Evolutionary conservation across 2,888 invertebrate genomes (phyloP), one percentile per base, ranked within the genome.

Genomic region (Sturmia bella): DNA sequence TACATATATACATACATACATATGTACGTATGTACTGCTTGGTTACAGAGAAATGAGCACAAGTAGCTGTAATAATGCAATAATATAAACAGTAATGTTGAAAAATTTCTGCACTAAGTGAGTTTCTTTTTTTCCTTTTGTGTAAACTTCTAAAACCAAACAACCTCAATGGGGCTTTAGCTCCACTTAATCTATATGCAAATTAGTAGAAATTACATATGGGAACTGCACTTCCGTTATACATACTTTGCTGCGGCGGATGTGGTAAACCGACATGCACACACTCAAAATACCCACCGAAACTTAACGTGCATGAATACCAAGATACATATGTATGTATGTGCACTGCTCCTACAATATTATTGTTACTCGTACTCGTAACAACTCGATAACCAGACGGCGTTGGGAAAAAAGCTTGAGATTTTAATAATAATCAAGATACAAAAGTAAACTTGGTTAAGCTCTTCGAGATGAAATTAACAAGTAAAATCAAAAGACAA

Each of bases 141-240:
- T 37, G 50, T 13, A 43, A 70, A 52, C 64, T 74, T 24, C 64
- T 43, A 61, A 69, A 82, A 59, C 78, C 82, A 75, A 82, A 75
- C 54, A 82, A 78, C 73, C 79, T 73, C 80, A 80, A 77, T 77
- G 76, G 83, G 72, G 76, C 83, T 83, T 80, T 80, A 82, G 82
- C 74, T 78, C 52, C 70, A 72, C 79, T 77, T 84, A 85, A 85
- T 84, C 85, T 85, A 85, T 84, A 85, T 85, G 85, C 85, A 85
- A 85, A 85, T 85, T 85, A 84, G 84, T 77, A 81, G 80, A 83
- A 84, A 83, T 81, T 85, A 80, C 84, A 80, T 85, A 85, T 84
- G 84, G 84, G 84, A 84, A 83, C 84, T 83, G 83, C 73, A 84
- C 69, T 82, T 82, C 83, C 83, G 80, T 66, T 77, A 73, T 54